Conservation (phyloP, 2,888 invertebrate genomes). For the Apotomis capreana region DNA sequence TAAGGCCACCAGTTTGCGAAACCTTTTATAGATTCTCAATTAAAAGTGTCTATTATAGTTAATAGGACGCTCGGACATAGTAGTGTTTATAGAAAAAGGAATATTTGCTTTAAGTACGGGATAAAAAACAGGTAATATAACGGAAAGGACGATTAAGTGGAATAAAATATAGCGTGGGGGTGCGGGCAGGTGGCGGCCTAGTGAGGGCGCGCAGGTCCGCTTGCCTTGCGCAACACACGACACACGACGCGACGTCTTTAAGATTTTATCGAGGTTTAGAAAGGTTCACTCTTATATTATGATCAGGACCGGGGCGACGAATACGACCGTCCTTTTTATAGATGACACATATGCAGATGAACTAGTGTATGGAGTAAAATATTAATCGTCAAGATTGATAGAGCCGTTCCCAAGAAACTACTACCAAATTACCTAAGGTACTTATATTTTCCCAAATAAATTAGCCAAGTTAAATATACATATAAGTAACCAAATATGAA, state of each 20-base stretch:
- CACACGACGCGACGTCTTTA: neutral
- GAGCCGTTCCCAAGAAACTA: no score
- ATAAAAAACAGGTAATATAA: slow-evolving; percentile 81
- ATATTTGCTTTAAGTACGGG: slow-evolving; percentile 80
- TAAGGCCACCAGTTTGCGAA: slow-evolving; percentile 78
- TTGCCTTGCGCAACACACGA: neutral
- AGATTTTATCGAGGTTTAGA: neutral
- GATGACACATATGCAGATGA: no score
- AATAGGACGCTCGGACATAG: slow-evolving; percentile 75
- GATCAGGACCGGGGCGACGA: no score
- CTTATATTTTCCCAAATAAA: no score
- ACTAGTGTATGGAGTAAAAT: no score
- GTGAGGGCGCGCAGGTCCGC: slow-evolving; percentile 7
- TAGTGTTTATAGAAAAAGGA: slow-evolving; percentile 74
- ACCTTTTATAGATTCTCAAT: slow-evolving; percentile 84
- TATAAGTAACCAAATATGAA: no score
- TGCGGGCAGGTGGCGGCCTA: slow-evolving; percentile 78
- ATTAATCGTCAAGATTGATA: no score
- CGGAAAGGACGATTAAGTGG: slow-evolving; percentile 83
- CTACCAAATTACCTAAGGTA: no score
- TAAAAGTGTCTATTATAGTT: slow-evolving; percentile 83
- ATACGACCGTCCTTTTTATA: no score
- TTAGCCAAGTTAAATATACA: no score
- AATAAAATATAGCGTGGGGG: slow-evolving; percentile 83
- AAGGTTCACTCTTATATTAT: neutral